These are phyloP conservation scores for Agonum fuliginosum DNA, from an alignment of 2,888 invertebrate genomes.

Conservation along the genomic window DNA sequence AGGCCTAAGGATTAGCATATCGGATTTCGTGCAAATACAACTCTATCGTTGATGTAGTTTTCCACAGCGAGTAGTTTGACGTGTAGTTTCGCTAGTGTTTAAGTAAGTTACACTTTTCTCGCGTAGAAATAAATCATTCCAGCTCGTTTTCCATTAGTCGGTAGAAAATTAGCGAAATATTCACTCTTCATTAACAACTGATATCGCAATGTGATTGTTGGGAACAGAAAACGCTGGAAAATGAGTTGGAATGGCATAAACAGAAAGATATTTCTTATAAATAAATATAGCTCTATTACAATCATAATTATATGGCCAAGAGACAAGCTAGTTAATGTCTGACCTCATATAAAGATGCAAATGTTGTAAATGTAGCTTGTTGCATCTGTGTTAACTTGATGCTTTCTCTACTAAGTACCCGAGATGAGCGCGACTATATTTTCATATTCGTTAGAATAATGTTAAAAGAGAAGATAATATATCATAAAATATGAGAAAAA, in stretches of 20 bases:
- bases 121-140: constrained; percentile 4
- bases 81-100: constrained; percentile 50
- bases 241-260: constrained; percentile 16
- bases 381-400: constrained; percentile 58
- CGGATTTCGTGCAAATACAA: constrained; percentile 50
- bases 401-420: constrained; percentile 60
- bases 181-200: background rate
- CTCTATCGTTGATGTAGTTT: constrained; percentile 23
- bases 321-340: constrained; percentile 56
- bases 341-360: constrained; percentile 53
- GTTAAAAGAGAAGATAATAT: constrained; percentile 59
- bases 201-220: constrained; percentile 18
- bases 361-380: constrained; percentile 59
- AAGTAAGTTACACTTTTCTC: constrained; percentile 32
- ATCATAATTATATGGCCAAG: constrained; percentile 57
- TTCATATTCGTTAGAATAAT: constrained; percentile 59
- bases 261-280: constrained; percentile 50
- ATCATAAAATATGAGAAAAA: constrained; percentile 48
- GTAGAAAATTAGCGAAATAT: background rate
- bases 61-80: constrained; percentile 31
- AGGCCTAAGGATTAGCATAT: constrained; percentile 40
- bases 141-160: constrained; percentile 25
- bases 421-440: constrained; percentile 60
- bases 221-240: constrained; percentile 10
- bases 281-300: constrained; percentile 55